phyloP scores from a whole-genome alignment of 2,113 vertebrate species.

The Onychorhynchus coronatus region DNA sequence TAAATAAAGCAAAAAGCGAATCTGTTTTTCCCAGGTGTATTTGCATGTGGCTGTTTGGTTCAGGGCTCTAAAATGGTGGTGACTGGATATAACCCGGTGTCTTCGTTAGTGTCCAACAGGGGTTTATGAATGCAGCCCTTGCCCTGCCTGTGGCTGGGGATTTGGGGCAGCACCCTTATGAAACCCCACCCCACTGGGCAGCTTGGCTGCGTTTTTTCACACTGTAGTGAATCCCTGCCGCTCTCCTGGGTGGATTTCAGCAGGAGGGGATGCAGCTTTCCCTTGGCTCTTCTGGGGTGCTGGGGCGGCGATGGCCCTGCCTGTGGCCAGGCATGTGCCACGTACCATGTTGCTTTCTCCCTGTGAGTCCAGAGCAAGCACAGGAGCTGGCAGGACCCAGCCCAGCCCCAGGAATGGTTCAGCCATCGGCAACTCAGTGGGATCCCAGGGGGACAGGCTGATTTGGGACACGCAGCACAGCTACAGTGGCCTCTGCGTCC shows the following conservation, averaged over 20 bases:
- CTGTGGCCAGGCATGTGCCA: rapidly evolving
- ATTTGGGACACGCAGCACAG: neutral
- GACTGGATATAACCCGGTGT: rapidly evolving
- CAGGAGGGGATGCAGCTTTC: neutral
- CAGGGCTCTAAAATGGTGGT: neutral
- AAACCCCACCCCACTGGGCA: rapidly evolving
- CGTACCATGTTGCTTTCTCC: rapidly evolving
- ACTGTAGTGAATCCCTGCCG: rapidly evolving
- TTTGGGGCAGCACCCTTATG: rapidly evolving
- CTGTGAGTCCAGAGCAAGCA: rapidly evolving
- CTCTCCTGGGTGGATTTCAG: neutral
- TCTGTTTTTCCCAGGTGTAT: neutral
- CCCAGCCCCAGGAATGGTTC: rapidly evolving
- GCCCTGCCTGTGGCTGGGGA: neutral
- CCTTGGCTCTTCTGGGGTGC: rapidly evolving
- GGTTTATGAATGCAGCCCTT: rapidly evolving
- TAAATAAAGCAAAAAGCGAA: neutral
- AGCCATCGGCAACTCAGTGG: rapidly evolving
- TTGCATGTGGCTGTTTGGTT: neutral
- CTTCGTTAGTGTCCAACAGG: neutral
- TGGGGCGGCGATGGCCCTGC: rapidly evolving
- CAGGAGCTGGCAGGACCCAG: neutral
- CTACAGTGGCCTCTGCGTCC: neutral
- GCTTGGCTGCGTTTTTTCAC: neutral
- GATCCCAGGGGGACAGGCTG: rapidly evolving